Conservation (phyloP, 2,113 vertebrate genomes). For the Meleagris gallopavo region DNA sequence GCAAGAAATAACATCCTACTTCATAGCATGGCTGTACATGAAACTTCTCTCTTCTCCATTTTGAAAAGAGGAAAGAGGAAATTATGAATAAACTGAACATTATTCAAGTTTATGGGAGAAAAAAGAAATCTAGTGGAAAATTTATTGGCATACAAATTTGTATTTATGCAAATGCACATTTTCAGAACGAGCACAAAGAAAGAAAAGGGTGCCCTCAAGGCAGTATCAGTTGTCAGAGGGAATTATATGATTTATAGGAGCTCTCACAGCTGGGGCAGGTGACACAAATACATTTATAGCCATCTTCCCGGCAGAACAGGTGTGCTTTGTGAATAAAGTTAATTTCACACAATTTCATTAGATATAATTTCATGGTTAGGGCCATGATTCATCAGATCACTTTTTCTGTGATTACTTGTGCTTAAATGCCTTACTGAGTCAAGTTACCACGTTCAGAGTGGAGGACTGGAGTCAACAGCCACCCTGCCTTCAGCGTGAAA, state of each 20-base stretch:
- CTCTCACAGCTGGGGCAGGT: conserved; percentile 48
- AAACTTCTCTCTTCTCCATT: not conserved
- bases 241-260: conserved; percentile 57
- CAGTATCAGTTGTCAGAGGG: conserved; percentile 8
- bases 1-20: not conserved
- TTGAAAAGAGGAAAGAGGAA: not conserved
- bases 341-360: conserved; percentile 60
- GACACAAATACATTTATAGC: conserved; percentile 63
- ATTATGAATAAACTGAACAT: not conserved
- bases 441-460: not conserved
- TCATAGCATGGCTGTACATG: accelerated
- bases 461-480: not conserved
- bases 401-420: not conserved
- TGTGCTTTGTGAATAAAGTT: conserved; percentile 61
- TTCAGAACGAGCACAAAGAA: not conserved
- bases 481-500: not conserved
- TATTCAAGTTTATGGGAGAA: not conserved
- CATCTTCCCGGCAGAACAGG: conserved; percentile 49
- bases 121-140: not conserved
- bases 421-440: not conserved
- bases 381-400: conserved; percentile 12
- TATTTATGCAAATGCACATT: conserved; percentile 9
- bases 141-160: not conserved
- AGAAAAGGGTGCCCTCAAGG: not conserved
- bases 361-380: conserved; percentile 20